Evolutionary conservation across 2,113 vertebrate genomes (phyloP), one percentile per base, ranked within the genome.

Genomic region (Bettongia penicillata): DNA sequence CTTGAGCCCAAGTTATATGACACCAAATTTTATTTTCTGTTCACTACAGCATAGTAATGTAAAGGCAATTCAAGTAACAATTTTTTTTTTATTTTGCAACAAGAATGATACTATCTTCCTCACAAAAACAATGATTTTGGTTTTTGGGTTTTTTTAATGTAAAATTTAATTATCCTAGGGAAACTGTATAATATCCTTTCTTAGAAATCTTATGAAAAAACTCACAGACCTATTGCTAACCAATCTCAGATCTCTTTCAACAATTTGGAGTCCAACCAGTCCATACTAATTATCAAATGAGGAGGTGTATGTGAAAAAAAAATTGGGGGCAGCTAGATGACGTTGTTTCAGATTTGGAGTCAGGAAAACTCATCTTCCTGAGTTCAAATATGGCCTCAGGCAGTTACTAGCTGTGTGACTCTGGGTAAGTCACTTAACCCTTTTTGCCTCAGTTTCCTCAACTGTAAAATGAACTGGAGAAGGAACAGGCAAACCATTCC

Each of bases 111-210:
- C 22, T 92, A 51, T 23, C 90, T 94, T 50, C 11, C 3, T 48
- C 48, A 48, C 48, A 48, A 48, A 48, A 48, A 48, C 48, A 48
- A 48, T 48, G 48, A 48, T 48, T 48, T 48, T 48, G 48, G 2
- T 48, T 48, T 48, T 48, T 48, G 48, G 48, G n/a, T 94, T 53
- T 50, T 94, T 53, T 50, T 92, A 68, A 52, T 90, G 0, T 48
- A 50, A 19, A 91, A 43, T 43, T 37, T 53, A 57, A 14, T 55
- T 94, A 92, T 92, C 37, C n/a, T 77, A 89, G 28, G 31, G 49
- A 97, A 92, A 84, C 28, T 91, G 24, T 51, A 93, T 53, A 94
- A 53, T 95, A 55, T 52, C 14, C 37, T 24, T 96, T 61, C 28
- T 68, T n/a, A 94, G 22, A 49, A 49, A 31, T 28, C 57, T 84